Evolutionary conservation across 2,797 vertebrate genomes (phyloP), one percentile per base, ranked within the genome.

Genomic region (Xenentodon cancila): DNA sequence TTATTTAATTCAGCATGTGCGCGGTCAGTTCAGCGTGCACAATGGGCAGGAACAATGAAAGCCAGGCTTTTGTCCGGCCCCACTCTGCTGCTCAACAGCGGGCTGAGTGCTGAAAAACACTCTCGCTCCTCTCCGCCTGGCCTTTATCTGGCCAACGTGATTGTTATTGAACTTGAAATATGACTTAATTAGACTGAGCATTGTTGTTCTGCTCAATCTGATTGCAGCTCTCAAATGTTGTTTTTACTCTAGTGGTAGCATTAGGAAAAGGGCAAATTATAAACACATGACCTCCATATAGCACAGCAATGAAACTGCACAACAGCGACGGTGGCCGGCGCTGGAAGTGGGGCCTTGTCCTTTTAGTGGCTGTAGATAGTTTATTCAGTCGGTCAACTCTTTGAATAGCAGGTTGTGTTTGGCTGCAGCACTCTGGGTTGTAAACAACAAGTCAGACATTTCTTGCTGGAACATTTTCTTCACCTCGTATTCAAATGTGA

Each of bases 151-250:
- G 75, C 85, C 68, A 30, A 42, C 71, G 72, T 80, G 85, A 88
- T 88, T 65, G 68, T 89, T 88, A 91, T 87, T 90, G 89, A 88
- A 90, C 82, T 83, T 90, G 90, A 91, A 91, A 89, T 88, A 89
- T 89, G 87, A 87, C 88, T 91, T 91, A 88, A 93, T 93, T 92
- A 92, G 82, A 86, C 17, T 37, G 68, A 82, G 80, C 79, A 85
- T 25, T 25, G 64, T 54, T 46, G 64, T 54, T 46, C 63, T 15
- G 60, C 78, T 78, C 82, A 77, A 87, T 89, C 84, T 82, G 84
- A 88, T 88, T 87, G 84, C 80, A 53, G 67, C 81, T 60, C 88
- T 89, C 87, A 85, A 86, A 88, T 84, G 86, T 69, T 88, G 71
- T 86, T 91, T 88, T 3, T 87, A 81, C 76, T 89, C 65, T 75